A percentile compares a stretch with the other conserved stretches of the same genome.
These are phyloP conservation scores for Stictocephala bisonia DNA, from an alignment of 2,888 invertebrate genomes.

Conservation along the genomic window DNA sequence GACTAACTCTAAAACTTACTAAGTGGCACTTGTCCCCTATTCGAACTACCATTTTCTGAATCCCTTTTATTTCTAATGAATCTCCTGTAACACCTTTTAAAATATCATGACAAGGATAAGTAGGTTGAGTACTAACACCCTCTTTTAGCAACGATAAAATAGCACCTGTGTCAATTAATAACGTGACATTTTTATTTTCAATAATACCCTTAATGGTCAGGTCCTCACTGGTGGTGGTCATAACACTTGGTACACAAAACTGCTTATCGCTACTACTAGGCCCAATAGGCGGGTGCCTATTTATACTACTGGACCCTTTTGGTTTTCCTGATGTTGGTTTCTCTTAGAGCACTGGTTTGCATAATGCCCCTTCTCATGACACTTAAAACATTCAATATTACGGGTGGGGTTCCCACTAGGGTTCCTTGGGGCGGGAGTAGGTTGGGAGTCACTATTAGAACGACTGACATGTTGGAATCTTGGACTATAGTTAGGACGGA, in stretches of 20 bases:
- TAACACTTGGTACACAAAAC: background rate
- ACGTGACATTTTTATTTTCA: background rate
- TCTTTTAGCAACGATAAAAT: background rate
- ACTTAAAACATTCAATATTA: no score
- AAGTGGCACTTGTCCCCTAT: background rate
- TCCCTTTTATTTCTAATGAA: background rate
- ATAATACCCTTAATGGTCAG: slow-evolving; percentile 1
- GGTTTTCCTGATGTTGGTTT: no score
- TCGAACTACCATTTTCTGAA: slow-evolving; percentile 1
- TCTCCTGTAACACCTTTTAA: background rate
- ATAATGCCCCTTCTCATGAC: no score
- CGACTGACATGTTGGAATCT: no score
- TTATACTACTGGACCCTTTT: no score
- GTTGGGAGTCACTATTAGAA: no score
- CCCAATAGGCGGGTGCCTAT: background rate
- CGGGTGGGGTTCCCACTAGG: no score
- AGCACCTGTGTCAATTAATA: slow-evolving; percentile 1
- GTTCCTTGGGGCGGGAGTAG: no score
- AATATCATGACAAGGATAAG: background rate
- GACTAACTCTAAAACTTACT: background rate
- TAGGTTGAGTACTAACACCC: slow-evolving; percentile 1
- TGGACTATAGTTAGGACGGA: no score
- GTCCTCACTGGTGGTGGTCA: slow-evolving; percentile 5
- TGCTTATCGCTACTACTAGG: background rate
- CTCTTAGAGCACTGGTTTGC: no score